phyloP scores from a whole-genome alignment of 2,888 invertebrate species.

The Epinotia bilunana region DNA sequence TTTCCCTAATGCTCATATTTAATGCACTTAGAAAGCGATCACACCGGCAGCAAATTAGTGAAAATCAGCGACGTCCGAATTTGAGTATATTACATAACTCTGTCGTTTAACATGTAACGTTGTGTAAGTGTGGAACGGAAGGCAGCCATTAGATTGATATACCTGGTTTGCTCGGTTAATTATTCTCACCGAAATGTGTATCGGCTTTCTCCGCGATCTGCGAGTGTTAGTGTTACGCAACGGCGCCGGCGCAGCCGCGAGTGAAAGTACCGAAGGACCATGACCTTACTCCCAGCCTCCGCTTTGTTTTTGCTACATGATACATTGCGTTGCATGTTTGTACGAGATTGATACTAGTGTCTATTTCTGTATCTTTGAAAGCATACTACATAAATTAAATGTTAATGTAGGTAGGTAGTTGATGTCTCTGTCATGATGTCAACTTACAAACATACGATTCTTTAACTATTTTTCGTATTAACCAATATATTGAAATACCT shows the following conservation, averaged over 20 bases:
- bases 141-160: constrained; percentile 49
- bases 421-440: background rate
- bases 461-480: background rate
- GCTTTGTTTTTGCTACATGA: constrained; percentile 41
- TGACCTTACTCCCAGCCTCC: constrained; percentile 46
- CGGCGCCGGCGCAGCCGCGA: constrained; percentile 22
- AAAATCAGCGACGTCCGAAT: constrained; percentile 30
- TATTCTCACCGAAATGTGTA: constrained; percentile 73
- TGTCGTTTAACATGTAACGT: constrained; percentile 51
- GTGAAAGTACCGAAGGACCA: constrained; percentile 48
- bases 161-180: constrained; percentile 66
- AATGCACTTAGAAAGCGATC: constrained; percentile 47
- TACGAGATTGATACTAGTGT: background rate
- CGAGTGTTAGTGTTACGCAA: constrained; percentile 46
- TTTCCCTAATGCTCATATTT: constrained; percentile 24
- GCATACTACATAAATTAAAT: no score
- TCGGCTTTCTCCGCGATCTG: constrained; percentile 76
- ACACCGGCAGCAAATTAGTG: constrained; percentile 34
- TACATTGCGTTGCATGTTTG: constrained; percentile 13
- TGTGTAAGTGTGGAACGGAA: constrained; percentile 69
- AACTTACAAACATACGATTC: background rate
- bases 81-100: constrained; percentile 36
- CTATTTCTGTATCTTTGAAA: background rate
- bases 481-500: no score
- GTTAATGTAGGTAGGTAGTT: background rate